Evolutionary conservation across 2,888 invertebrate genomes (phyloP), one percentile per base, ranked within the genome.

Genomic region (Lochmaea crataegi): DNA sequence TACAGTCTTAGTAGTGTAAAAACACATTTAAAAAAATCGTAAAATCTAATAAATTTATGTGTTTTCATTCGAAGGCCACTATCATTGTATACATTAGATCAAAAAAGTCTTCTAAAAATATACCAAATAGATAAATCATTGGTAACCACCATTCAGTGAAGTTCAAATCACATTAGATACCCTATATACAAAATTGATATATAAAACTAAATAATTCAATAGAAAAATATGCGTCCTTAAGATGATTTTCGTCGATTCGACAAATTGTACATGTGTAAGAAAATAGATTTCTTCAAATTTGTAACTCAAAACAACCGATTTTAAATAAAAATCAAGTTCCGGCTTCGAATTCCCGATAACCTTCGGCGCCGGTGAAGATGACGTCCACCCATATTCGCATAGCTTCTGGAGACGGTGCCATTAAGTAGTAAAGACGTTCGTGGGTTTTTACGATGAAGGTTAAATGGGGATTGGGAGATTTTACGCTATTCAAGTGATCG

Each of bases 301-400:
- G 41, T 60, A 68, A 58, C 53, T 61, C 61, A 48, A 41, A 60
- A 68, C 73, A 67, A 22, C 7, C 1, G 32, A 9, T 38, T n/a
- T 63, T 48, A 42, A n/a, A 16, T 42, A 32, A 48, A 16, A 56
- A 73, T 86, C 85, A 87, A 80, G 85, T 86, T 42, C 86, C 86
- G 66, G 83, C 84, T 72, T 90, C 90, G 80, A 91, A 93, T 85
- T 92, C 92, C 82, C 91, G 91, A 84, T 96, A 96, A 0, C 96
- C 96, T 85, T 96, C 96, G 2, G 96, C 96, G 11, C 96, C 96
- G 0, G 96, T 96, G 87, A 96, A 96, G 66, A 96, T 92, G 9
- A 96, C 96, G 88, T 98, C 98, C 69, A 98, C 96, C 98, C 98
- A 98, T 81, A 98, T 96, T 78, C 98, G 89, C 88, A 98, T 97